These are phyloP conservation scores for Diaphora mendica DNA, from an alignment of 2,888 invertebrate genomes.

Conservation along the genomic window DNA sequence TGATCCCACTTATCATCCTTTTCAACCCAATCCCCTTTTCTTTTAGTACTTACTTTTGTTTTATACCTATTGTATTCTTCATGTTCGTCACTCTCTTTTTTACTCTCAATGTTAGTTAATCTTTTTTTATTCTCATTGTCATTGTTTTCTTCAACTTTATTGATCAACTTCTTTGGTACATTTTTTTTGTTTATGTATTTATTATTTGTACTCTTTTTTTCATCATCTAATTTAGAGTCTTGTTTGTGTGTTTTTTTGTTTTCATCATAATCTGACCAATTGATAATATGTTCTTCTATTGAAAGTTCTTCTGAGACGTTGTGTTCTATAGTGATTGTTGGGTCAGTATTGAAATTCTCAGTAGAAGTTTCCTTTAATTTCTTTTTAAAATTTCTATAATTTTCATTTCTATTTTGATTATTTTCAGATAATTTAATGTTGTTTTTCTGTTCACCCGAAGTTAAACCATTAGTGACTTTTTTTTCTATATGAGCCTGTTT, in stretches of 20 bases:
- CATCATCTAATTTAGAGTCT: background rate
- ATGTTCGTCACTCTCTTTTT: background rate
- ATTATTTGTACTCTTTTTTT: background rate
- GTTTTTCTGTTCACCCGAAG: background rate
- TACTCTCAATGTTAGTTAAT: background rate
- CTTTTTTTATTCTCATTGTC: background rate
- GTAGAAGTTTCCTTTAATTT: background rate
- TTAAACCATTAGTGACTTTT: background rate
- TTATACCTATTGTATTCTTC: background rate
- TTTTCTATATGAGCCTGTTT: background rate
- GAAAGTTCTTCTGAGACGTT: background rate
- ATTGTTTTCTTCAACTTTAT: background rate
- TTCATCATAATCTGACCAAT: conserved; percentile 7
- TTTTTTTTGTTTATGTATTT: background rate
- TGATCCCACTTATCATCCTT: background rate
- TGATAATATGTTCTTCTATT: conserved; percentile 4
- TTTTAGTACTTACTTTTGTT: background rate
- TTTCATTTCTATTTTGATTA: background rate
- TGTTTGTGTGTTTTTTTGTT: too few species aligned
- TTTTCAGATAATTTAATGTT: background rate
- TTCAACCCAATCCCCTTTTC: conserved; percentile 1
- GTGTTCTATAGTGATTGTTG: background rate
- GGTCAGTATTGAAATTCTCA: background rate
- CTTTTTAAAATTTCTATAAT: background rate
- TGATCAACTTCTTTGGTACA: background rate